A percentile compares a stretch with the other conserved stretches of the same genome.
These are phyloP conservation scores for Stenopsyche tienmushanensis DNA, from an alignment of 1,140 invertebrate species.

Conservation along the genomic window DNA sequence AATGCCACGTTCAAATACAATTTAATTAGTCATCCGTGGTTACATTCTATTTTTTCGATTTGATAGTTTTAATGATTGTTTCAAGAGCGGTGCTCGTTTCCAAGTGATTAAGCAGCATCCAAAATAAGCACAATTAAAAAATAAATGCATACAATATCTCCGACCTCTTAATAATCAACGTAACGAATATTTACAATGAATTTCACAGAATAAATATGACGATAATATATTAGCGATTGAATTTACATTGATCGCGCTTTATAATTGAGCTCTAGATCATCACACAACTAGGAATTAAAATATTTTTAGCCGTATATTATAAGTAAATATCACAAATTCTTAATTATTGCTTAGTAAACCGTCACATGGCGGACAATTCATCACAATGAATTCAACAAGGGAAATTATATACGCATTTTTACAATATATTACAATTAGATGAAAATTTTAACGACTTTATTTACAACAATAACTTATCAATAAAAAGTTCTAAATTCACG, in stretches of 20 bases:
- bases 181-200: not conserved
- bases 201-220: not conserved
- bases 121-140: not conserved
- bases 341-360: not conserved
- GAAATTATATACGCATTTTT: no score
- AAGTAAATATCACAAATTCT: not conserved
- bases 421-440: constrained; percentile 4
- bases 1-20: no score
- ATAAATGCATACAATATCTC: not conserved
- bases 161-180: not conserved
- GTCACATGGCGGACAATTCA: no score
- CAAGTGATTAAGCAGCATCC: no score
- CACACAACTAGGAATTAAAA: not conserved
- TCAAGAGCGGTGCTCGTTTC: no score
- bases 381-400: no score
- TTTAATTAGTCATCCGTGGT: no score
- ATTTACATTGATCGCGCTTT: not conserved
- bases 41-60: not conserved
- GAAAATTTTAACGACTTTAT: not conserved
- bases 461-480: not conserved
- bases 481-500: not conserved
- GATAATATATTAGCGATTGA: not conserved
- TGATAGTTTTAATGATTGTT: no score
- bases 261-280: not conserved
- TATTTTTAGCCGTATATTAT: no score